A percentile compares a stretch with the other conserved stretches of the same genome.
These are phyloP conservation scores for Parelbella ahira DNA, from an alignment of 2,888 invertebrate species.

Conservation along the genomic window DNA sequence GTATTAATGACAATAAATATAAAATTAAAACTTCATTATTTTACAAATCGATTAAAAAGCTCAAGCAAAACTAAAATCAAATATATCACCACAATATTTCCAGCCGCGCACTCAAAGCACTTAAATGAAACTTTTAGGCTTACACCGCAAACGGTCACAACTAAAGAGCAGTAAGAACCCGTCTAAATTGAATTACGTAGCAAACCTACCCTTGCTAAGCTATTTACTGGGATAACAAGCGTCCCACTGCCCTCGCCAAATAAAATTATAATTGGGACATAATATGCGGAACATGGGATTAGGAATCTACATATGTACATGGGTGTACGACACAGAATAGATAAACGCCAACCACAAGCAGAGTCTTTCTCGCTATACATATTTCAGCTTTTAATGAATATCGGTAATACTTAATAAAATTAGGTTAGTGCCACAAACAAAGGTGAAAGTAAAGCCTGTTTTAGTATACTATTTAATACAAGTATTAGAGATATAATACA, in stretches of 20 bases:
- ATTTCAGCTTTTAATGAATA: no score
- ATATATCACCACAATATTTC: slow-evolving; percentile 34
- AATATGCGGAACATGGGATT: slow-evolving; percentile 63
- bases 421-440: no score
- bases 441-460: no score
- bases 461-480: no score
- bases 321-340: background rate
- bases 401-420: no score
- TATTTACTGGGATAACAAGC: slow-evolving; percentile 68
- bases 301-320: slow-evolving; percentile 20
- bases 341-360: slow-evolving; percentile 3
- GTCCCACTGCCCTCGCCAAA: slow-evolving; percentile 49
- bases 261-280: slow-evolving; percentile 71
- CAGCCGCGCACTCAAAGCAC: slow-evolving; percentile 1
- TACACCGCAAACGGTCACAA: slow-evolving; percentile 27
- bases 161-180: slow-evolving; percentile 32
- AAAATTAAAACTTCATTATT: no score
- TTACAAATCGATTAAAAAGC: no score
- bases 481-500: no score
- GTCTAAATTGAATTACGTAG: slow-evolving; percentile 63
- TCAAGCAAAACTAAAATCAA: no score
- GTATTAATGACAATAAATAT: no score
- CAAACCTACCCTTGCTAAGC: slow-evolving; percentile 65
- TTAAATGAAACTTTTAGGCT: slow-evolving; percentile 19
- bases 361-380: no score